Evolutionary conservation across 2,797 vertebrate species (phyloP).

Genomic region (Neosalanx taihuensis): DNA sequence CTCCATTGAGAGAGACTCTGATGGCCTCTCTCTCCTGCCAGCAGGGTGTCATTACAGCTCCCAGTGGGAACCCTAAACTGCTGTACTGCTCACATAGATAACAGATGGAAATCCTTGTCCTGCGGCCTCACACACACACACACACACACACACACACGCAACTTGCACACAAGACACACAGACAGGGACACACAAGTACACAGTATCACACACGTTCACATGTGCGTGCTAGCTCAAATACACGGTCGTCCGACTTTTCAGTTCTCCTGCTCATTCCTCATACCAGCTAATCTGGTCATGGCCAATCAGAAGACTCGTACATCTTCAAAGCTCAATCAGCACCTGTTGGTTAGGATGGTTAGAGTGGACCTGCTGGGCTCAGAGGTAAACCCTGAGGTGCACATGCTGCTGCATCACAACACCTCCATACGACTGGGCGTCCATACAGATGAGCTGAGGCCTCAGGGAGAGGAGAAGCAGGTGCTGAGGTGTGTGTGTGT

Average conservation of each 20-base stretch:
- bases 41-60: conserved; percentile 69
- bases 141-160: background rate
- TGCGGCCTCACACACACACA: conserved; percentile 14
- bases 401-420: conserved; percentile 38
- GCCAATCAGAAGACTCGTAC: conserved; percentile 25
- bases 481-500: conserved; percentile 22
- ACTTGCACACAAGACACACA: too few relatives aligned
- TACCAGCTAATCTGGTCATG: background rate
- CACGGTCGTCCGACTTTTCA: conserved; percentile 6
- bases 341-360: conserved; percentile 46
- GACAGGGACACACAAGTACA: conserved; percentile 5
- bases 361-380: conserved; percentile 39
- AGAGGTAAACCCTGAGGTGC: conserved; percentile 51
- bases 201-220: background rate
- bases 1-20: conserved; percentile 37
- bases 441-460: conserved; percentile 48
- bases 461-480: conserved; percentile 22
- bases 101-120: conserved; percentile 64
- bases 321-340: conserved; percentile 44
- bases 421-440: conserved; percentile 51
- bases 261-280: conserved; percentile 19
- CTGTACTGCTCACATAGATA: conserved; percentile 57
- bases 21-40: conserved; percentile 55
- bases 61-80: conserved; percentile 52
- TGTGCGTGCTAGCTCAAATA: background rate